phyloP scores from a whole-genome alignment of 2,113 vertebrate species.

The Haemorhous mexicanus region DNA sequence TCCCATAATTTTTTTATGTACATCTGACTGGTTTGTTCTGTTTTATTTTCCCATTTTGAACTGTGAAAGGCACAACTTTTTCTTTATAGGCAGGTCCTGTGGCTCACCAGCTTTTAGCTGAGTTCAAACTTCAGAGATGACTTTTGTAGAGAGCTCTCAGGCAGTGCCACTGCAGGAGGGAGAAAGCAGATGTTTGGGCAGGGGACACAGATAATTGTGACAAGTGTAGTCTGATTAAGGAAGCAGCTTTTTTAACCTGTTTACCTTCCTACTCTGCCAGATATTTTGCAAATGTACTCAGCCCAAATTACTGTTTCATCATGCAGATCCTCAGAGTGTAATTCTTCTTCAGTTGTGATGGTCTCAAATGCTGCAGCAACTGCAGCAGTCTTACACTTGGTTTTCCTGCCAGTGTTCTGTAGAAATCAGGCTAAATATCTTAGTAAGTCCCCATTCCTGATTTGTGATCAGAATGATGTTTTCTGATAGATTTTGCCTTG shows the following conservation, averaged over 20 bases:
- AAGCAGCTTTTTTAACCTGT: neutral
- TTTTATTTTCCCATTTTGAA: neutral
- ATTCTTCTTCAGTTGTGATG: neutral
- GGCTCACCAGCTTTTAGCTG: neutral
- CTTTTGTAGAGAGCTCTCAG: neutral
- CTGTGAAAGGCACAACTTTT: neutral
- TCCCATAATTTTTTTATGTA: neutral
- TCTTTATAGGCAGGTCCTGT: neutral
- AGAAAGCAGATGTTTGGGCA: neutral
- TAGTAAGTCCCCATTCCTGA: neutral
- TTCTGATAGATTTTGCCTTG: neutral
- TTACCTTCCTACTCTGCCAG: neutral
- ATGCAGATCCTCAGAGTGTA: neutral
- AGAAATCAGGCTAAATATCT: neutral
- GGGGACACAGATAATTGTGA: neutral
- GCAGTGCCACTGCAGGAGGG: neutral
- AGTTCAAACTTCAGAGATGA: neutral
- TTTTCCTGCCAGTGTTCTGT: fast-evolving
- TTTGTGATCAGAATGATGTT: neutral
- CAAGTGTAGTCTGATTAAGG: neutral
- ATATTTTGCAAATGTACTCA: neutral
- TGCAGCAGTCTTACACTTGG: neutral
- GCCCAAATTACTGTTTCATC: neutral
- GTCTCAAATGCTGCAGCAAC: neutral
- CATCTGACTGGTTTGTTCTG: neutral